Evolutionary conservation across 2,888 invertebrate genomes (phyloP).

Genomic region (Drosophila borealis): DNA sequence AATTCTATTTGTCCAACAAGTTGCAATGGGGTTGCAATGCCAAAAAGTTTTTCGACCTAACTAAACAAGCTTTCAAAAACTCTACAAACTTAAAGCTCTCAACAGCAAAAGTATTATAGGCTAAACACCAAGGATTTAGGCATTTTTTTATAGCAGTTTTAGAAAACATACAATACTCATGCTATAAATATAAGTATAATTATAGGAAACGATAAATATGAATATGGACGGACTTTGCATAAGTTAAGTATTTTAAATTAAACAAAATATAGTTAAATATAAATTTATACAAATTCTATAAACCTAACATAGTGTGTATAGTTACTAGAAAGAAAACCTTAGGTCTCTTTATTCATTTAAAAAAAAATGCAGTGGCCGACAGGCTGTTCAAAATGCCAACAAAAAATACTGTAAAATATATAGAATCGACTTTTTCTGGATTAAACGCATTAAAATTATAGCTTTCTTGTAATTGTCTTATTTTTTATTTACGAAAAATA

Average conservation of each 20-base stretch:
- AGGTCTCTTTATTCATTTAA: too few species aligned
- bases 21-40: neutral
- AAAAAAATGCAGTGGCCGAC: too few species aligned
- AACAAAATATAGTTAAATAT: too few species aligned
- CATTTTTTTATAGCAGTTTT: constrained; percentile 1
- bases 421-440: too few species aligned
- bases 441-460: too few species aligned
- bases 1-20: neutral
- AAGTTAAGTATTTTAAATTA: neutral
- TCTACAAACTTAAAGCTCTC: constrained; percentile 28
- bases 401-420: too few species aligned
- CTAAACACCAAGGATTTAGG: neutral
- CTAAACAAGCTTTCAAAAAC: constrained; percentile 1
- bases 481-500: too few species aligned
- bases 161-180: constrained; percentile 39
- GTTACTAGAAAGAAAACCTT: too few species aligned
- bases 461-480: too few species aligned
- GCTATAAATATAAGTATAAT: constrained; percentile 24
- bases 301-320: too few species aligned
- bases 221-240: neutral
- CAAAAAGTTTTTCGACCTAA: constrained; percentile 21
- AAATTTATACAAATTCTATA: too few species aligned
- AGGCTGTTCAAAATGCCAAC: too few species aligned
- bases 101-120: neutral
- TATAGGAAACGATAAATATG: neutral